Evolutionary conservation across 2,113 vertebrate genomes (phyloP), one percentile per base, ranked within the genome.

Genomic region (Bostrychus sinensis): DNA sequence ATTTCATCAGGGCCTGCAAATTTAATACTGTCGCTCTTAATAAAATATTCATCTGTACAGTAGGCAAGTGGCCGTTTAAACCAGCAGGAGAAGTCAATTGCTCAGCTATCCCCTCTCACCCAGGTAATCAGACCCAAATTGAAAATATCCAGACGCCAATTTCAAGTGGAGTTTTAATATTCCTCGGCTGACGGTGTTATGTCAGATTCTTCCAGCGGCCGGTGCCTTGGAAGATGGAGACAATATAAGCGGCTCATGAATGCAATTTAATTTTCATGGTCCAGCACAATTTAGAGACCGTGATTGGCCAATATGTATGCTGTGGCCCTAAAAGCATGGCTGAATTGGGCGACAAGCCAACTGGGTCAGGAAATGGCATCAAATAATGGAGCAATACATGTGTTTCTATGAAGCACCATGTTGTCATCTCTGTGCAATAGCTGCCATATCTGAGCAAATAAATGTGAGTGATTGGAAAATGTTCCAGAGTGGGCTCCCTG

Each of bases 81-180:
- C 71, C 77, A 72, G 57, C 7, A 14, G 78, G 66, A 66, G 75
- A 68, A 83, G 81, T 71, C 56, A 66, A 83, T 89, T 83, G 66
- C 53, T 72, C 81, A 77, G 80, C 62, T 71, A 65, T 85, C 54
- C 77, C 56, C 30, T 17, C 56, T 83, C 66, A 81, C 77, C 66
- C 66, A 72, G 74, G 77, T 80, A 84, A 86, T 87, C 84, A 86
- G 75, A 77, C 59, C 66, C 75, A 89, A 89, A 91, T 89, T 88
- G 89, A 87, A 91, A 90, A 91, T 81, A 74, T 82, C 86, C 85
- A 34, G 36, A 63, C 1, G 43, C 77, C 83, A 85, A 83, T 85
- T 84, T 81, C 71, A 56, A 60, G 17, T 65, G 2, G 36, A 48
- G 39, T 74, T 75, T 81, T 71, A 76, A 77, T 85, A 70, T 80